Conservation (phyloP, 2,888 invertebrate species). For the Drosophila buzzatii region DNA sequence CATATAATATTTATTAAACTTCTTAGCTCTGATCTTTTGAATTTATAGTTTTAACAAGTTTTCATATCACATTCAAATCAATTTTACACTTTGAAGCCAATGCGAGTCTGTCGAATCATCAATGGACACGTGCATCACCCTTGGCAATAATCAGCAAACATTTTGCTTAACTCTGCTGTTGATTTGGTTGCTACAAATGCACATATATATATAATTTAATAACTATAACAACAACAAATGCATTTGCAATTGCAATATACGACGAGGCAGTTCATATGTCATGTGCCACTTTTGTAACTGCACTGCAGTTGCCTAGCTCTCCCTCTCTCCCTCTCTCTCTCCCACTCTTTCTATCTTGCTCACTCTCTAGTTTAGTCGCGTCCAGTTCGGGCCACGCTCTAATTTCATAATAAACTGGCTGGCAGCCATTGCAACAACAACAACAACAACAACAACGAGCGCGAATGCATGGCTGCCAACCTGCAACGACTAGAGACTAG, state of each 20-base stretch:
- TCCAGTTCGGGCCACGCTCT: conserved; percentile 64
- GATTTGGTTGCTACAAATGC: conserved; percentile 17
- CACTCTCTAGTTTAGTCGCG: conserved; percentile 6
- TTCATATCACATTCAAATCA: no score
- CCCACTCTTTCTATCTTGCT: no score
- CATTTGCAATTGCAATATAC: conserved; percentile 27
- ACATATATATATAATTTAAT: conserved; percentile 67
- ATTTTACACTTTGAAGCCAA: no score
- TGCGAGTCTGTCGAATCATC: conserved; percentile 11
- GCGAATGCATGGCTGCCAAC: conserved; percentile 33
- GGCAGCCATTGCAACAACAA: conserved; percentile 56
- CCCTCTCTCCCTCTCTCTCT: background rate
- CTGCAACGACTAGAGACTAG: conserved; percentile 44
- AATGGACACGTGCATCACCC: conserved; percentile 51
- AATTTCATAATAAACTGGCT: conserved; percentile 82
- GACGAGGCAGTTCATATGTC: conserved; percentile 70
- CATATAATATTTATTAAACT: no score
- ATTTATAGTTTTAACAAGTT: no score
- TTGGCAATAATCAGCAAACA: conserved; percentile 72
- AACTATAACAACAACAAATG: conserved; percentile 57
- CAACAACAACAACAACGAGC: conserved; percentile 33
- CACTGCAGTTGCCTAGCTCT: conserved; percentile 54
- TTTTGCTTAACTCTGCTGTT: conserved; percentile 37
- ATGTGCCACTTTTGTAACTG: conserved; percentile 75
- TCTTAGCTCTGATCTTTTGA: no score